Evolutionary conservation across 1,140 invertebrate genomes (phyloP).

Genomic region (Mercenaria mercenaria): DNA sequence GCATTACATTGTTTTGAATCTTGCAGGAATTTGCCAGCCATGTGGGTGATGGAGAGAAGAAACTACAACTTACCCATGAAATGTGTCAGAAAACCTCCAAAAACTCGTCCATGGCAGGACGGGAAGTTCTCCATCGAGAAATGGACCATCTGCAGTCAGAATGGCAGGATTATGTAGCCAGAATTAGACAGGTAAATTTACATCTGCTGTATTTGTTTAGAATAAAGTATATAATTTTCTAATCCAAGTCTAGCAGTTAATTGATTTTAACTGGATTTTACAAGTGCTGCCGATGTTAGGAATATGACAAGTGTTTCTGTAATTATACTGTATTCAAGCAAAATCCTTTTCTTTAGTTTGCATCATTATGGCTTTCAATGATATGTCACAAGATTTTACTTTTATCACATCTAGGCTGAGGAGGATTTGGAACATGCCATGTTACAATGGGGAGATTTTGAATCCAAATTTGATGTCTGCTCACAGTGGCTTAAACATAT

Average conservation of each 20-base stretch:
- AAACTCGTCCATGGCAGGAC: slow-evolving; percentile 90
- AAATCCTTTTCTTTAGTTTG: no score
- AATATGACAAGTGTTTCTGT: no score
- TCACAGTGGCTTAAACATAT: slow-evolving; percentile 94
- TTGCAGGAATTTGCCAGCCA: slow-evolving; percentile 89
- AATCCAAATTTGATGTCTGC: slow-evolving; percentile 91
- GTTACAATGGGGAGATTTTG: slow-evolving; percentile 95
- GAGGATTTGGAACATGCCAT: slow-evolving; percentile 90
- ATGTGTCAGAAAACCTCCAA: slow-evolving; percentile 91
- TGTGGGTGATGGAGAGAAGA: slow-evolving; percentile 90
- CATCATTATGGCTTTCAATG: no score
- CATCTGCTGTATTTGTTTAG: background rate
- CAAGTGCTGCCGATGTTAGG: no score
- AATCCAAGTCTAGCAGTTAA: no score
- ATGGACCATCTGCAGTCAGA: slow-evolving; percentile 88
- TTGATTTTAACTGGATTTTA: no score
- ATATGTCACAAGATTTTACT: background rate
- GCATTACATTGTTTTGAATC: no score
- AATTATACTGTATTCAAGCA: no score
- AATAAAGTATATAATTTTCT: no score
- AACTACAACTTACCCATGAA: slow-evolving; percentile 90
- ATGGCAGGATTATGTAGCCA: slow-evolving; percentile 88
- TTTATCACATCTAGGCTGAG: slow-evolving; percentile 76
- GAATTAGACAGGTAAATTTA: slow-evolving; percentile 72
- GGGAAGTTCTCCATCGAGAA: slow-evolving; percentile 91